Base-by-base conservation (phyloP, 2,113 vertebrate genomes). In the Phocoena sinus region DNA sequence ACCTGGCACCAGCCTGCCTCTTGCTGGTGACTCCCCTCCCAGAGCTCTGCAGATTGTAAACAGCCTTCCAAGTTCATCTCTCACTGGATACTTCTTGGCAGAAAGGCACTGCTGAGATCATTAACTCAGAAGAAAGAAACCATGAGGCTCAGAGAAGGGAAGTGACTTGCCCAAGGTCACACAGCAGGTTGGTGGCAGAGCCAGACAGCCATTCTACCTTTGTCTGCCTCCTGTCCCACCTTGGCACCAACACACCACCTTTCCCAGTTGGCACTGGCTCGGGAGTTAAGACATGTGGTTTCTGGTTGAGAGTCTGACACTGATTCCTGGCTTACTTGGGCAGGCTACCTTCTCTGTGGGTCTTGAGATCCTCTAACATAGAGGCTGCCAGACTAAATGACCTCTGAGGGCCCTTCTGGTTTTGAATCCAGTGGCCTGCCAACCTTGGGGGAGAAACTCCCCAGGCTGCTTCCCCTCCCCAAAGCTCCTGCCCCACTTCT, bases 101-200 rank as follows among this genome's bases (percentile, higher is more conserved):
- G 84, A 85, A 70, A 74, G 67, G 88, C 79, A 68, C 71, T 8
- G 20, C 71, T 89, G 63, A 76, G 81, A 50, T 47, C 53, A 33
- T 82, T 28, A 68, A 20, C 82, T 94, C 62, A 25, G 71, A 83
- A 70, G 88, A 79, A 84, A 79, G 83, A 77, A 56, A 74, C 28
- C 38, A 21, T 2, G 56, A 92, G 70, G 63, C 26, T 84, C 83
- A 80, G 91, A 88, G 62, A 71, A 56, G 36, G n/a, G 62, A 71
- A 73, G n/a, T 73, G 71, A 95, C 67, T 71, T 63, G 77, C 33
- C 82, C 96, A 97, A 97, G 89, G 97, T 94, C 56, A 88, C 97
- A 58, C 62, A 74, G 89, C 89, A 95, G 91, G 89, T 15, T 74
- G 83, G 62, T 53, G 85, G 89, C 81, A 91, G 41, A 77, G 58